Percentiles rank a stretch among this genome's conserved stretches.
Evolutionary conservation across 2,797 vertebrate genomes (phyloP).

Genomic region (Trichosurus vulpecula): DNA sequence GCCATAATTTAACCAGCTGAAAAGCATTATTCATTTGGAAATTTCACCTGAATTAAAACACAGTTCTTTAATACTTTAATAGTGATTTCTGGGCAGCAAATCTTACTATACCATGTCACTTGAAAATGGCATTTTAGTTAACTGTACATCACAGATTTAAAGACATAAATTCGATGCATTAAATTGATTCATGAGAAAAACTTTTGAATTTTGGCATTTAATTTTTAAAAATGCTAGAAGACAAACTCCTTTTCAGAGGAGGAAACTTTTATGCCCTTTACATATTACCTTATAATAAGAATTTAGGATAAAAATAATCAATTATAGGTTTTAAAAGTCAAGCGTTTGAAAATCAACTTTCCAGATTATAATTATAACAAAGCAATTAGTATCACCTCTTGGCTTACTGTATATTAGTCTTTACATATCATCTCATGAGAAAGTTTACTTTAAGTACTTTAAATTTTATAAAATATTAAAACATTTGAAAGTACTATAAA

Average conservation of each 20-base stretch:
- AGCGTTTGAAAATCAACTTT: background rate
- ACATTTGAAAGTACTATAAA: background rate
- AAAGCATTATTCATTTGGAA: slow-evolving; percentile 51
- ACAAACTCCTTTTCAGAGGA: background rate
- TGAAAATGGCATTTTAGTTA: background rate
- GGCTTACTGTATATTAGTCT: background rate
- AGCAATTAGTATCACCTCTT: background rate
- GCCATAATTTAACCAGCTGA: slow-evolving; percentile 70
- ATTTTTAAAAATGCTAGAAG: background rate
- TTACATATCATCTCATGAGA: background rate
- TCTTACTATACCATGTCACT: background rate
- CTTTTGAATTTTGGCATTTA: background rate
- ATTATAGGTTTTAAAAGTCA: background rate
- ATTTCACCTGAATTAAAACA: background rate
- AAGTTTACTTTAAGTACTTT: background rate
- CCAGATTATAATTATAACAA: background rate
- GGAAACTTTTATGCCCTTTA: background rate
- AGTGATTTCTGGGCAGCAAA: background rate
- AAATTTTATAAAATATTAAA: background rate
- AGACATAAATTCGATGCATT: background rate
- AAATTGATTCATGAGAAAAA: background rate
- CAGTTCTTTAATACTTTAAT: no score
- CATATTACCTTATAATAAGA: background rate
- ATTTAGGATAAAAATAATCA: background rate
- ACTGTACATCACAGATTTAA: background rate